phyloP scores from a whole-genome alignment of 2,113 vertebrate genomes.

The Engraulis encrasicolus region DNA sequence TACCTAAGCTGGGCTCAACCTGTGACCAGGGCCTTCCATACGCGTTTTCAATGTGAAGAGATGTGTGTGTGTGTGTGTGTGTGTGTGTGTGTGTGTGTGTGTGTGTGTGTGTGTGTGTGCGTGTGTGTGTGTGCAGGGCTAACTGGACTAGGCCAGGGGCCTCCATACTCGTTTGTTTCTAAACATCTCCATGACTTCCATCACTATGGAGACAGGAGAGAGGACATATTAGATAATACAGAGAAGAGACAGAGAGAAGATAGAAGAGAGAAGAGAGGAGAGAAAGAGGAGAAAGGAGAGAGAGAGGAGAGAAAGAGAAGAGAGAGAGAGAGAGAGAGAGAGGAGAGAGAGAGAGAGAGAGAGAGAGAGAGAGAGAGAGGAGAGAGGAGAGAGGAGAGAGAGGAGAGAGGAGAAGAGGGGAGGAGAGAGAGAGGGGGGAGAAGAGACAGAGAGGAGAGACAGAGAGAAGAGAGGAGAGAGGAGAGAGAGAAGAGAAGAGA shows the following conservation, averaged over 20 bases:
- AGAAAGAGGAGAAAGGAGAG: no score
- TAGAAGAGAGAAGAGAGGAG: no score
- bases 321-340: constrained; percentile 25
- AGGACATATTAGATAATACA: no score
- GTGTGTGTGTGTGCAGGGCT: not conserved
- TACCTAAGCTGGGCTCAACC: no score
- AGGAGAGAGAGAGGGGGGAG: constrained; percentile 21
- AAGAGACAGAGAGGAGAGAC: not conserved
- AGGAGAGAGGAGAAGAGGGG: not conserved
- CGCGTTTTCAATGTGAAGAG: no score
- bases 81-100: not conserved
- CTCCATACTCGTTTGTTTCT: not conserved
- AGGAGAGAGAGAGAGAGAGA: not conserved
- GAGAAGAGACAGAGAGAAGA: no score
- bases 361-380: not conserved
- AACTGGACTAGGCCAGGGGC: no score
- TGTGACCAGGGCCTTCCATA: no score
- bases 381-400: not conserved
- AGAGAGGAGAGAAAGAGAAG: constrained; percentile 48
- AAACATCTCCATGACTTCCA: no score
- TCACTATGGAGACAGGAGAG: no score
- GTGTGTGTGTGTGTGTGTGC: not conserved
- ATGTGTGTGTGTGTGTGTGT: no score
- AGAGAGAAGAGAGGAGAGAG: not conserved
- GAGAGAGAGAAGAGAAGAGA: not conserved